Evolutionary conservation across 2,888 invertebrate species (phyloP).

Genomic region (Cactoblastis cactorum): DNA sequence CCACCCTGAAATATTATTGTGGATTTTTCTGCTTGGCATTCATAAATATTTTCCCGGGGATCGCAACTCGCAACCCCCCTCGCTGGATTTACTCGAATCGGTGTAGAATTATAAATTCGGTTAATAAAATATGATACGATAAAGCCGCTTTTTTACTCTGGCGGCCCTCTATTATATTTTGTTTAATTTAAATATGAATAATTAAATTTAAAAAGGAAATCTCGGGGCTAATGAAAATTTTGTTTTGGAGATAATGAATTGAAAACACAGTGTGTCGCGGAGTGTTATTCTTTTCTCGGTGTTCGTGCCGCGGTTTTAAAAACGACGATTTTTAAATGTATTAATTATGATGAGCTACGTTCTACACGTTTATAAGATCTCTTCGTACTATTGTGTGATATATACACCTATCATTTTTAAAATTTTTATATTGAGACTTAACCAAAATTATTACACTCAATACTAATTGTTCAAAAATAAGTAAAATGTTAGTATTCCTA

Average conservation of each 20-base stretch:
- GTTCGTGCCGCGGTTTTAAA: constrained; percentile 62
- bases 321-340: constrained; percentile 59
- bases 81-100: constrained; percentile 68
- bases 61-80: constrained; percentile 30
- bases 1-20: constrained; percentile 78
- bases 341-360: constrained; percentile 68
- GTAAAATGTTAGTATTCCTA: no score
- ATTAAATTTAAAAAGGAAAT: constrained; percentile 78
- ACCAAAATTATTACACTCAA: no score
- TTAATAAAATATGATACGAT: constrained; percentile 79
- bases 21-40: constrained; percentile 78
- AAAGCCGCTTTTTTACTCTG: constrained; percentile 67
- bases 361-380: constrained; percentile 52
- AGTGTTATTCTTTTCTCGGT: constrained; percentile 70
- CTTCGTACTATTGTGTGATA: constrained; percentile 42
- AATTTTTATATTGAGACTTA: no score
- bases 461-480: no score
- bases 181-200: constrained; percentile 80
- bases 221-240: constrained; percentile 77
- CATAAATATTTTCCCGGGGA: constrained; percentile 73
- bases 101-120: constrained; percentile 77
- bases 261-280: constrained; percentile 71
- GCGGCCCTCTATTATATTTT: constrained; percentile 77
- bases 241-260: constrained; percentile 80
- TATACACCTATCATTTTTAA: not conserved